Evolutionary conservation across 2,888 invertebrate species (phyloP), one percentile per base, ranked within the genome.

Genomic region (Phaonia tiefii): DNA sequence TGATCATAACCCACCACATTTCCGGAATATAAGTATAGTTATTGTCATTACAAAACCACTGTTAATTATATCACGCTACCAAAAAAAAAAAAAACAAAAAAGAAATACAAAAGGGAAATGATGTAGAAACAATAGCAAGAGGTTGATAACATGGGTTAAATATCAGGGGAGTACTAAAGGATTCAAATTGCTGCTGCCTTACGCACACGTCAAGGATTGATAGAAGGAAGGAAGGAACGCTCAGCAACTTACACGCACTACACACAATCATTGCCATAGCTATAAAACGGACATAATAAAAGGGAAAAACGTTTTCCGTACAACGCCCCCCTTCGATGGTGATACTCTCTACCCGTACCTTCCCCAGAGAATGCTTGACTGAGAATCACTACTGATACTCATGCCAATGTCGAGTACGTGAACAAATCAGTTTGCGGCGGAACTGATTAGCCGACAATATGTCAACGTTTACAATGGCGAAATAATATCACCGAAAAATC

Each of bases 381-480:
- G 31, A 3, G 8, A 31, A 31, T 8, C 31, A 31, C 31, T 31
- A 31, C 31, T 31, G 4, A 31, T 8, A 31, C 31, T 31, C 31
- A 31, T 5, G 31, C 8, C 8, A 31, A 31, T 31, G 31, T 31
- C 31, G 3, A 3, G 31, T 5, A 31, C 31, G 8, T 31, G 31
- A 13, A 25, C 54, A 58, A 81, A 81, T 84, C 85, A 84, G 85
- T 86, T 87, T 86, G 89, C 87, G 87, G 88, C 89, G 88, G 89
- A 89, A 89, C 88, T 89, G 89, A 89, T 89, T 89, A 89, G 88
- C 89, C 86, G 88, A 89, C 88, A 89, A 89, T 89, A 89, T 89
- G 89, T 88, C 88, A 88, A 85, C 85, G 79, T 83, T 80, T 75
- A 80, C 76, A 82, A 82, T 75, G 49, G 58, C 22, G 37, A 81